These are phyloP conservation scores for Rotaria socialis DNA, from an alignment of 2,888 invertebrate species.

Conservation along the genomic window DNA sequence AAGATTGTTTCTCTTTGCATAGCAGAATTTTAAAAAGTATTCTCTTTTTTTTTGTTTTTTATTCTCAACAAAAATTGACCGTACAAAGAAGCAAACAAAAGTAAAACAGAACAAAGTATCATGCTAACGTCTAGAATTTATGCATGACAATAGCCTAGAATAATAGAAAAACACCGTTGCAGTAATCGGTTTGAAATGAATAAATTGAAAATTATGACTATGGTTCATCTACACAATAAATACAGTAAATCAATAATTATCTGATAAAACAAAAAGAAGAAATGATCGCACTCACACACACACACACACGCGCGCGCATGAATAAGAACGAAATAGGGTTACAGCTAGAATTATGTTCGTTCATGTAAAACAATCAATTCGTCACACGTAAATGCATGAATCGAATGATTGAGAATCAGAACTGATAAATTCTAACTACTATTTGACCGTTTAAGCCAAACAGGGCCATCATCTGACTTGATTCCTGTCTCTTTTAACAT, in stretches of 20 bases:
- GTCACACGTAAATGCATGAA: no score
- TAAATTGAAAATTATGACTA: neutral
- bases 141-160: neutral
- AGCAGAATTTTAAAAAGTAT: neutral
- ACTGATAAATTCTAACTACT: neutral
- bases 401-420: no score
- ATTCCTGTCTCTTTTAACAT: neutral
- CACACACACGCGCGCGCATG: neutral
- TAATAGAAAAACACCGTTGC: neutral
- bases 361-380: no score
- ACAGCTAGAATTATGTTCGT: neutral
- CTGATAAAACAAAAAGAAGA: neutral
- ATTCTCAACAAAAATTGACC: neutral
- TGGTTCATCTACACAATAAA: neutral
- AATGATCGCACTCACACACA: neutral
- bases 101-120: neutral
- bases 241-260: neutral
- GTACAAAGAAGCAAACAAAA: neutral
- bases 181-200: neutral
- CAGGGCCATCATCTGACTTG: neutral
- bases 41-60: neutral
- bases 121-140: neutral
- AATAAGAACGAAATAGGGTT: neutral
- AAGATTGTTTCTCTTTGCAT: no score
- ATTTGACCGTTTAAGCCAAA: constrained; percentile 29